Base-by-base conservation (phyloP, 2,797 vertebrate species). In the Danionella dracula region DNA sequence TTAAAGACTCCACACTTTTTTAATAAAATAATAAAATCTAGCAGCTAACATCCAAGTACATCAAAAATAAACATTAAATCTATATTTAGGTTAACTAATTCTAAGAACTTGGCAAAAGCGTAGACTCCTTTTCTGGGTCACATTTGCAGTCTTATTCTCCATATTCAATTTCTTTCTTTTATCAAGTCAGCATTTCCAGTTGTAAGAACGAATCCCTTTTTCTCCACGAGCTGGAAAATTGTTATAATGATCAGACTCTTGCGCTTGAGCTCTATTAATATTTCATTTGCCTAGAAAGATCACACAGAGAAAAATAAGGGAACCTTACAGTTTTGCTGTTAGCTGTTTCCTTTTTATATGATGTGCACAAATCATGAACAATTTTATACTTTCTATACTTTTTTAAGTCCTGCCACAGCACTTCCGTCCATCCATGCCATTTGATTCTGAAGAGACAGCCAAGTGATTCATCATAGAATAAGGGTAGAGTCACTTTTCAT, bases 171-270 rank as follows among this genome's bases (percentile, higher is more conserved):
- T 67, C 44, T 70, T 4, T 8, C 31, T 69, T 72, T 59, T 48
- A 69, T 73, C 34, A 79, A 79, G 78, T 84, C 84, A 86, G 86
- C 84, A 83, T 76, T 85, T 83, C 74, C 74, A 72, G 78, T 79
- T 80, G 72, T 79, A 60, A 81, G 79, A 79, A 50, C 11, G 12
- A 82, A 66, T 64, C 62, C 34, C 74, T 77, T 82, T 27, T 82
- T 77, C 75, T 71, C 59, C 49, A 48, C 34, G 68, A 73, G 76
- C 66, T 63, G 76, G 85, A 80, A 84, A 82, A 88, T 79, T 84
- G 80, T 74, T 78, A 81, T 87, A 89, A 90, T 83, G 84, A 90
- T 84, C 78, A 75, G 79, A 78, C 59, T 69, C 72, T 74, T 78
- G 73, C 71, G 56, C 81, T 76, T 70, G 59, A 56, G 62, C 49